Evolutionary conservation across 1,140 invertebrate species (phyloP).

Genomic region (Cotesia typhae): DNA sequence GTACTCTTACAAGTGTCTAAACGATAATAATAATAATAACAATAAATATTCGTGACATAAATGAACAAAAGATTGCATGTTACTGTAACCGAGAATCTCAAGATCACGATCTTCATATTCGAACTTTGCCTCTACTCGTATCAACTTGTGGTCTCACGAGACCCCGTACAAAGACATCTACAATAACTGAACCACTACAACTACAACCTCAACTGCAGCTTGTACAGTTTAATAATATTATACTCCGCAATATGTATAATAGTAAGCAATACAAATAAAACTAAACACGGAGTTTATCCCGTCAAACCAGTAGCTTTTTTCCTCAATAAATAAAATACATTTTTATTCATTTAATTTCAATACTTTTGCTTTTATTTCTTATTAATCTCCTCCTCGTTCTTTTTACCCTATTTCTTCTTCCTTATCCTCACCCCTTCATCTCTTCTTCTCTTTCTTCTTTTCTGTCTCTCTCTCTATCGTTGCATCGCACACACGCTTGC

Average conservation of each 20-base stretch:
- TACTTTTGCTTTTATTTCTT: too few species aligned
- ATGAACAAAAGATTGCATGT: conserved; percentile 5
- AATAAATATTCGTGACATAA: conserved; percentile 3
- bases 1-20: background rate
- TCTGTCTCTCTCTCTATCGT: background rate
- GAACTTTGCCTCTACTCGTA: conserved; percentile 3
- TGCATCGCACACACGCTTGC: conserved; percentile 16
- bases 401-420: background rate
- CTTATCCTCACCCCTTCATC: background rate
- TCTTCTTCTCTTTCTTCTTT: background rate
- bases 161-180: too few species aligned
- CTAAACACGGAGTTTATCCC: background rate
- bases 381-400: background rate
- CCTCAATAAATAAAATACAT: background rate
- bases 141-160: too few species aligned
- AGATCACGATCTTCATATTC: conserved; percentile 11
- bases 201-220: too few species aligned
- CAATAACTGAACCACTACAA: too few species aligned
- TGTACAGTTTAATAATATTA: too few species aligned
- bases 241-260: too few species aligned
- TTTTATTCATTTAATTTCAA: too few species aligned
- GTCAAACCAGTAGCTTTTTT: conserved; percentile 7
- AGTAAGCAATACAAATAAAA: background rate
- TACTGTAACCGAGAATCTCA: background rate
- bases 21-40: background rate